Evolutionary conservation across 2,888 invertebrate genomes (phyloP).

Genomic region (Morpho deidamia): DNA sequence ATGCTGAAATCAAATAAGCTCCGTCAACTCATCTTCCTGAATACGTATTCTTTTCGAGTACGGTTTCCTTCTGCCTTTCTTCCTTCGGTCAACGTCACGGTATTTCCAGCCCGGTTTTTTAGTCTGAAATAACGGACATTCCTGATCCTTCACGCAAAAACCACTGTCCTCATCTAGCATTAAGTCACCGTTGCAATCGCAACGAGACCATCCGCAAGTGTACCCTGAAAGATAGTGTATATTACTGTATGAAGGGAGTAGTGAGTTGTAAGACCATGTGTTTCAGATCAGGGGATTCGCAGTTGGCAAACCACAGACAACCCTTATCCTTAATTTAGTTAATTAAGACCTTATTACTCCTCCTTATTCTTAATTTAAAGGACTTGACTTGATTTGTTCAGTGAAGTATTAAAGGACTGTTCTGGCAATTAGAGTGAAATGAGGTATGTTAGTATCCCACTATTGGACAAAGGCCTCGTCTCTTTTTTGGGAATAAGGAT

Average conservation of each 20-base stretch:
- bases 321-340: too few relatives aligned
- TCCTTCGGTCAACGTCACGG: slow-evolving; percentile 4
- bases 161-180: slow-evolving; percentile 38
- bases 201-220: slow-evolving; percentile 65
- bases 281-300: too few relatives aligned
- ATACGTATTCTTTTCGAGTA: slow-evolving; percentile 20
- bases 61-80: slow-evolving; percentile 1
- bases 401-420: too few relatives aligned
- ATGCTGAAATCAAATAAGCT: background rate
- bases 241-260: background rate
- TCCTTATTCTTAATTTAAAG: too few relatives aligned
- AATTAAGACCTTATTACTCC: too few relatives aligned
- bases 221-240: slow-evolving; percentile 36
- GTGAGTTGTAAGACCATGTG: too few relatives aligned
- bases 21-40: slow-evolving; percentile 12
- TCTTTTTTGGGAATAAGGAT: too few relatives aligned
- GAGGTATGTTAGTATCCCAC: too few relatives aligned
- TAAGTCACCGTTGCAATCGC: slow-evolving; percentile 50
- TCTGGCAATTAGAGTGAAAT: too few relatives aligned
- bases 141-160: slow-evolving; percentile 30
- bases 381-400: too few relatives aligned
- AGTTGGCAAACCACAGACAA: too few relatives aligned
- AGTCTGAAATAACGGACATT: slow-evolving; percentile 27
- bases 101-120: background rate
- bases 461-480: too few relatives aligned